phyloP scores from a whole-genome alignment of 2,113 vertebrate species.

The Nannospalax galili region DNA sequence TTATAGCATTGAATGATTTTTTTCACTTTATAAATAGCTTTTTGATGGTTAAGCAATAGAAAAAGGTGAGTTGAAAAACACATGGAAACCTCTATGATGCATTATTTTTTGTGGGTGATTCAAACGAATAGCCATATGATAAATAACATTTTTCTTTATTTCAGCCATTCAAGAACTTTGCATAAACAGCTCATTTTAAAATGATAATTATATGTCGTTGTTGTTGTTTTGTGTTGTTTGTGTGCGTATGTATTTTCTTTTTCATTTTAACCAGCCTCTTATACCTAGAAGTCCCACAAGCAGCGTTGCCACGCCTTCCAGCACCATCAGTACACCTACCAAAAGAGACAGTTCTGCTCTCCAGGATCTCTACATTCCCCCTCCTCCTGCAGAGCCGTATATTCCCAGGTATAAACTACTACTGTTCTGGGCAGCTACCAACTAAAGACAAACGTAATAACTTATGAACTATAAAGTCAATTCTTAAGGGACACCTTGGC shows the following conservation, averaged over 20 bases:
- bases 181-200: slow-evolving; percentile 76
- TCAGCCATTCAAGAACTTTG: slow-evolving; percentile 72
- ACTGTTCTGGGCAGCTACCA: slow-evolving; percentile 15
- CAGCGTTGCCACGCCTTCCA: slow-evolving; percentile 96
- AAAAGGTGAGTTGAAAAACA: slow-evolving; percentile 73
- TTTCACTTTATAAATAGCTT: slow-evolving; percentile 54
- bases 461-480: background rate
- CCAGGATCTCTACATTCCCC: slow-evolving; percentile 97
- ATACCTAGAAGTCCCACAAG: slow-evolving; percentile 98
- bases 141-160: slow-evolving; percentile 77
- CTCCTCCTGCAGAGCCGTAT: slow-evolving; percentile 96
- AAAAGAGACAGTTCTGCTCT: slow-evolving; percentile 97
- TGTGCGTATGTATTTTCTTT: slow-evolving; percentile 83
- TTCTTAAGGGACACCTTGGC: slow-evolving; percentile 26
- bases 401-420: slow-evolving; percentile 91
- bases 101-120: background rate
- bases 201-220: slow-evolving; percentile 79
- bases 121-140: slow-evolving; percentile 26
- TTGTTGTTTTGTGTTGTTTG: slow-evolving; percentile 81
- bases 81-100: slow-evolving; percentile 28
- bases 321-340: slow-evolving; percentile 97
- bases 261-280: slow-evolving; percentile 92
- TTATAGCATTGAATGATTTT: slow-evolving; percentile 17
- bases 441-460: background rate
- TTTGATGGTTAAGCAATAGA: slow-evolving; percentile 7